phyloP scores from a whole-genome alignment of 2,888 invertebrate genomes.

The Aromia moschata region DNA sequence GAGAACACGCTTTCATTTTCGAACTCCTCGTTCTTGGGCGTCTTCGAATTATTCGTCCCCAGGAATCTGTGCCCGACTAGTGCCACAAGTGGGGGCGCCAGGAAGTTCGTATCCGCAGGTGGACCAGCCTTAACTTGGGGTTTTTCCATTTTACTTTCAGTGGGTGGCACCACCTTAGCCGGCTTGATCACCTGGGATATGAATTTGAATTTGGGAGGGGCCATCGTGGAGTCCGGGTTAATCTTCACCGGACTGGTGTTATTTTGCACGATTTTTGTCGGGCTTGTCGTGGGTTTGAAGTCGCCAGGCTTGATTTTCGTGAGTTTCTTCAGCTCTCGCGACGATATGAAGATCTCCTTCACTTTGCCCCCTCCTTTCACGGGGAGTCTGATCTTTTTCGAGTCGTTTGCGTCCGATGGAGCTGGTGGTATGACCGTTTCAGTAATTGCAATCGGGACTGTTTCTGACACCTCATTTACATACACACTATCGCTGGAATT shows the following conservation, averaged over 20 bases:
- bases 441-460: not conserved
- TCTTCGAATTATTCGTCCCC: not conserved
- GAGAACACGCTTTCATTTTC: slow-evolving; percentile 22
- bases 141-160: not conserved
- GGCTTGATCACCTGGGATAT: slow-evolving; percentile 20
- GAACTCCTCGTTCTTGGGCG: slow-evolving; percentile 1
- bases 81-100: not conserved
- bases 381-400: slow-evolving; percentile 15
- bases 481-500: not conserved
- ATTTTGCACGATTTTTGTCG: not conserved
- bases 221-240: not conserved
- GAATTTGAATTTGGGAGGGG: slow-evolving; percentile 11
- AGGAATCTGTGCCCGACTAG: not conserved
- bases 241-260: not conserved
- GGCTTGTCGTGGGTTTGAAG: slow-evolving; percentile 1
- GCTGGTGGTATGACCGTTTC: not conserved
- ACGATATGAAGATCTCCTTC: slow-evolving; percentile 27
- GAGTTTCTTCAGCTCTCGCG: slow-evolving; percentile 21
- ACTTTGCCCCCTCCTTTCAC: slow-evolving; percentile 21
- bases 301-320: slow-evolving; percentile 9
- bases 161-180: not conserved
- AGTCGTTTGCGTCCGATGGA: not conserved
- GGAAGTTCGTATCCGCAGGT: not conserved
- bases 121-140: not conserved
- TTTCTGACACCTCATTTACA: not conserved